phyloP scores from a whole-genome alignment of 2,888 invertebrate genomes.

The Ichneumon xanthorius region DNA sequence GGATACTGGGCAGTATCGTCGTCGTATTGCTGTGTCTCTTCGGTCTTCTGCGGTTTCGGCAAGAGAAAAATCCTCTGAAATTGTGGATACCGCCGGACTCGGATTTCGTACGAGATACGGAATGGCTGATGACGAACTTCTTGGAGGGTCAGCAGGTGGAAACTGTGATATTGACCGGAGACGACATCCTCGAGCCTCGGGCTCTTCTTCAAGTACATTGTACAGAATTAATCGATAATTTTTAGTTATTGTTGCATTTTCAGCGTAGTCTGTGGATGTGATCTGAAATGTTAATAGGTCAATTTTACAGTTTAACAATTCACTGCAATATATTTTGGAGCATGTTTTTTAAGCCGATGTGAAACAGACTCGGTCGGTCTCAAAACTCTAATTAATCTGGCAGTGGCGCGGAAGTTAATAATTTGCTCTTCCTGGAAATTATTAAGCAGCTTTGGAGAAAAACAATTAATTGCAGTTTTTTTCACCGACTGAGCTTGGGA shows the following conservation, averaged over 20 bases:
- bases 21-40: constrained; percentile 87
- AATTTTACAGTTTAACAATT: too few species aligned
- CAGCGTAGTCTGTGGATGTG: too few species aligned
- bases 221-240: neutral
- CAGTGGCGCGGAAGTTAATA: too few species aligned
- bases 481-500: too few species aligned
- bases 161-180: constrained; percentile 88
- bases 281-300: too few species aligned
- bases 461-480: too few species aligned
- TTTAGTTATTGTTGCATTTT: neutral
- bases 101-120: constrained; percentile 89
- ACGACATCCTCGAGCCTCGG: constrained; percentile 89
- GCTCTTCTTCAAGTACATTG: constrained; percentile 85
- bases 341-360: too few species aligned
- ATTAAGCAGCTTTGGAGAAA: too few species aligned
- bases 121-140: constrained; percentile 90
- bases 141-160: constrained; percentile 88
- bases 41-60: constrained; percentile 89
- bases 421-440: too few species aligned
- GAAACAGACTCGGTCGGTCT: too few species aligned
- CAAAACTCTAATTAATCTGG: too few species aligned
- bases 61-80: constrained; percentile 91
- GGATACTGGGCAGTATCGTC: constrained; percentile 86
- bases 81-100: constrained; percentile 92
- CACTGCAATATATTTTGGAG: too few species aligned